Conservation (phyloP, 2,113 vertebrate genomes). For the Ictalurus punctatus region DNA sequence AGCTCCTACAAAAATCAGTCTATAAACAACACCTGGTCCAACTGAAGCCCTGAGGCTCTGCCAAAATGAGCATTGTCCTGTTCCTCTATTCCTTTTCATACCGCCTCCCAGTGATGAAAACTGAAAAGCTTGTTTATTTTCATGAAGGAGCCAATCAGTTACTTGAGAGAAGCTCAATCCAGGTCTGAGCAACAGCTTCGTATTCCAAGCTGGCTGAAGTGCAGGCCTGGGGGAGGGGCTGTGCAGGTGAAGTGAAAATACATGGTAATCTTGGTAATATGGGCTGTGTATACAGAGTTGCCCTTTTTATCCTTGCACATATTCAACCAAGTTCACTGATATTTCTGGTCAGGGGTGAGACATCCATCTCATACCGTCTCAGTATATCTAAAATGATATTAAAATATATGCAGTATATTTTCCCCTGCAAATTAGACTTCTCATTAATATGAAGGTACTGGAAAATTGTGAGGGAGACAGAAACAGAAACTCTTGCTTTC, state of each 20-base stretch:
- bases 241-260: not conserved
- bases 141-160: not conserved
- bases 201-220: not conserved
- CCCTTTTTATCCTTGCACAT: conserved; percentile 3
- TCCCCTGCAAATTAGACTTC: no score
- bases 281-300: not conserved
- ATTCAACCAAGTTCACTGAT: not conserved
- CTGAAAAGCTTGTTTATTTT: conserved; percentile 32
- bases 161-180: not conserved
- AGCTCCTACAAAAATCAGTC: conserved; percentile 16
- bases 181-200: not conserved
- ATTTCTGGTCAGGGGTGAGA: not conserved
- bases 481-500: no score
- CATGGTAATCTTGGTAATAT: not conserved
- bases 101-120: conserved; percentile 6
- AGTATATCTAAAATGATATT: not conserved
- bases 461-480: not conserved
- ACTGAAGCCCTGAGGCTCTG: conserved; percentile 25
- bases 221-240: conserved; percentile 7
- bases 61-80: conserved; percentile 25
- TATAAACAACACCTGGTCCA: conserved; percentile 50
- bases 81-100: conserved; percentile 7
- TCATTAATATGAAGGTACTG: not conserved
- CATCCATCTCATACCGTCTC: not conserved
- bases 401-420: not conserved